Evolutionary conservation across 2,888 invertebrate genomes (phyloP).

Genomic region (Quadroppia sp.): DNA sequence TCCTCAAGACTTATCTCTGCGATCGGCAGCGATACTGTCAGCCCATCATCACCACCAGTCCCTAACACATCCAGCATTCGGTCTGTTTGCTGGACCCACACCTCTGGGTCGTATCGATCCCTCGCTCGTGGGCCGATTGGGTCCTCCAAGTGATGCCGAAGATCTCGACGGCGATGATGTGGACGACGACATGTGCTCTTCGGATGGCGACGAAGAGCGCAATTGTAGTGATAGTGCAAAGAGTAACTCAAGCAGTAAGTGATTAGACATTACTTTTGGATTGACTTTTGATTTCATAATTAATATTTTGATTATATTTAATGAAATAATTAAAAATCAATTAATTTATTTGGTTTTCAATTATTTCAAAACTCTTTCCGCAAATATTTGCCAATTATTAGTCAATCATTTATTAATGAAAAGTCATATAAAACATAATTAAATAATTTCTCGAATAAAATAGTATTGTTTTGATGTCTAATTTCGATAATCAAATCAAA

Average conservation of each 20-base stretch:
- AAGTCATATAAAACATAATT: background rate
- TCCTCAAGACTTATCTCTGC: slow-evolving; percentile 8
- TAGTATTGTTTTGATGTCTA: background rate
- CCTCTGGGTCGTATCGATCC: slow-evolving; percentile 2
- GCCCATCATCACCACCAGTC: slow-evolving; percentile 14
- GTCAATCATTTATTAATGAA: background rate
- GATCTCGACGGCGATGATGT: slow-evolving; percentile 28
- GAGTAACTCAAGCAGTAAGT: slow-evolving; percentile 31
- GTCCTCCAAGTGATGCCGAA: slow-evolving; percentile 1
- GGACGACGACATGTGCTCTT: slow-evolving; percentile 24
- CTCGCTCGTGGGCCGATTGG: background rate
- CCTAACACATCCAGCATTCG: background rate
- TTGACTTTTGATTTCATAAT: background rate
- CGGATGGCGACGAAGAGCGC: slow-evolving; percentile 30
- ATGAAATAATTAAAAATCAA: too few species aligned
- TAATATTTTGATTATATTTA: too few species aligned
- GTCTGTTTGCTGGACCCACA: slow-evolving; percentile 5
- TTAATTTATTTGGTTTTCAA: background rate
- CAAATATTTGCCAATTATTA: background rate
- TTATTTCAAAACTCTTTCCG: background rate
- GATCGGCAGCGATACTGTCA: slow-evolving; percentile 10
- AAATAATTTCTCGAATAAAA: background rate
- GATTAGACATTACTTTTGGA: slow-evolving; percentile 10
- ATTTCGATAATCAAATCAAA: background rate
- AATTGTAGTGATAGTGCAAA: slow-evolving; percentile 33